phyloP scores from a whole-genome alignment of 2,888 invertebrate genomes.

The Parasteatoda lunata region DNA sequence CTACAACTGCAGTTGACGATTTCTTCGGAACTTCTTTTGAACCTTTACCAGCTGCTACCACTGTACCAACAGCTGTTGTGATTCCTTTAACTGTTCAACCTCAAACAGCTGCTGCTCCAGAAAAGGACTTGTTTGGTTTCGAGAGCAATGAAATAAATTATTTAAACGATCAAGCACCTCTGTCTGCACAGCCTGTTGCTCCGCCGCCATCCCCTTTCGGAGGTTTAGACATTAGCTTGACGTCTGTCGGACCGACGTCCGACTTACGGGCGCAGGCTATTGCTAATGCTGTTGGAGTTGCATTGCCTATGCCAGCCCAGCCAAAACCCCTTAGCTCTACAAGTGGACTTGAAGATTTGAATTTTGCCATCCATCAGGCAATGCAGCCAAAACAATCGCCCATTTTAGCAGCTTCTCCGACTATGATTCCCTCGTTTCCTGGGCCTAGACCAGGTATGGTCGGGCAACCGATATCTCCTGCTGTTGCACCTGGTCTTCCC shows the following conservation, averaged over 20 bases:
- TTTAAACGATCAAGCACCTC: slow-evolving; percentile 43
- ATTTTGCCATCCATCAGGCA: slow-evolving; percentile 58
- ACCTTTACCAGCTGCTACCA: slow-evolving; percentile 27
- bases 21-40: slow-evolving; percentile 67
- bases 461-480: slow-evolving; percentile 51
- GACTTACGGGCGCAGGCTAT: slow-evolving; percentile 58
- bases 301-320: slow-evolving; percentile 30
- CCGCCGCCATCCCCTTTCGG: slow-evolving; percentile 69
- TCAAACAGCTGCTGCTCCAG: slow-evolving; percentile 21
- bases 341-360: slow-evolving; percentile 62
- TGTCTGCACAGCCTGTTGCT: slow-evolving; percentile 64
- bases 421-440: slow-evolving; percentile 15
- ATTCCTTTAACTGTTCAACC: slow-evolving; percentile 47
- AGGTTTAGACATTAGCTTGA: slow-evolving; percentile 47
- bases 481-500: slow-evolving; percentile 22
- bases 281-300: slow-evolving; percentile 56
- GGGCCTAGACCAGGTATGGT: slow-evolving; percentile 50
- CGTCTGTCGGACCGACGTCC: slow-evolving; percentile 15
- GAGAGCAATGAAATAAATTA: slow-evolving; percentile 48
- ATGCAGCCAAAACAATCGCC: slow-evolving; percentile 56
- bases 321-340: slow-evolving; percentile 15
- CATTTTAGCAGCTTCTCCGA: slow-evolving; percentile 45
- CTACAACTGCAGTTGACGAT: slow-evolving; percentile 26
- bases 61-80: slow-evolving; percentile 54
- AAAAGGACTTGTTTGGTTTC: slow-evolving; percentile 57